Conservation (phyloP, 2,797 vertebrate genomes). For the Cossypha polioptera region DNA sequence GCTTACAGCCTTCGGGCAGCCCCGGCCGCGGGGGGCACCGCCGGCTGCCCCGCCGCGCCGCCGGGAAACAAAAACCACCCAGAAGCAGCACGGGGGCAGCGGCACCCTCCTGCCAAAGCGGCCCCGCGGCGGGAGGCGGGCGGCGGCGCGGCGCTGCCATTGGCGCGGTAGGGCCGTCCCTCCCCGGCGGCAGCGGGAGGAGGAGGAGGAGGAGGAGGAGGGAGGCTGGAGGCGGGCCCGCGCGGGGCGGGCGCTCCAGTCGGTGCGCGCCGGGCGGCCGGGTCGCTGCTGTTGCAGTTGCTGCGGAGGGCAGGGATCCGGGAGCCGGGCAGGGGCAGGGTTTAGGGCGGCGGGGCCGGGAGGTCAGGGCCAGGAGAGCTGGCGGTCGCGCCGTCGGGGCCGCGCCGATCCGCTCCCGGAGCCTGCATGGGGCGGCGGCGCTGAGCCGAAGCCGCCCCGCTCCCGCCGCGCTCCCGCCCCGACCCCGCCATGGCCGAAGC, state of each 20-base stretch:
- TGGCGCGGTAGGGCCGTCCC: conserved; percentile 65
- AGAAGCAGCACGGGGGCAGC: neutral
- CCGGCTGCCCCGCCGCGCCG: neutral
- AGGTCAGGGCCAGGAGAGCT: neutral
- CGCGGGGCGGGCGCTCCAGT: conserved; percentile 86
- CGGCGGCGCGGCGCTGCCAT: conserved; percentile 53
- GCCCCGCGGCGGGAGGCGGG: conserved; percentile 60
- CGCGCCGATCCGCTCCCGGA: neutral
- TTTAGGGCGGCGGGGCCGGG: neutral
- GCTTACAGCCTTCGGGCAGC: neutral
- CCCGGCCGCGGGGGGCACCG: neutral
- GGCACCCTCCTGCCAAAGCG: conserved; percentile 69
- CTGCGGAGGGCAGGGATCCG: neutral
- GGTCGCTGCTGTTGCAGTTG: conserved; percentile 21
- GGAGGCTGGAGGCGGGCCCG: conserved; percentile 57
- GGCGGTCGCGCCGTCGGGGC: conserved; percentile 23
- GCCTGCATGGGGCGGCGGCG: conserved; percentile 16
- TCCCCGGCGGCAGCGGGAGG: neutral
- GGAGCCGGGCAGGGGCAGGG: neutral
- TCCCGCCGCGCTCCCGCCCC: conserved; percentile 8
- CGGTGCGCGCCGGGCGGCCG: conserved; percentile 71
- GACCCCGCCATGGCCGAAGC: conserved; percentile 84
- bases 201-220: neutral
- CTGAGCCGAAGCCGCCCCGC: neutral
- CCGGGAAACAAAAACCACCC: conserved; percentile 1